Base-by-base conservation (phyloP, 2,888 invertebrate genomes). In the Lamellibrachia satsuma region DNA sequence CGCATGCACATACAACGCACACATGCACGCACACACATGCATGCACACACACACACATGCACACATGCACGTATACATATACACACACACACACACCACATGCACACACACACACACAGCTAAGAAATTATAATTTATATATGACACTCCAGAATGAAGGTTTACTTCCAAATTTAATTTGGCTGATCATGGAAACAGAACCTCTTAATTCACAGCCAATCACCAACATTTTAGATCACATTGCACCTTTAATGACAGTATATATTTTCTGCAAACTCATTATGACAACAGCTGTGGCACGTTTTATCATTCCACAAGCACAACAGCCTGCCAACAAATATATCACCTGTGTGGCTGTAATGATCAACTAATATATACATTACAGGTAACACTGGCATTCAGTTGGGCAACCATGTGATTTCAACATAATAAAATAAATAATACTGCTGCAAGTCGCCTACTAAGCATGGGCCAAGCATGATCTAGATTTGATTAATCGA, bases 371-470 rank as follows among this genome's bases (percentile, higher is more conserved):
- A 75, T 75, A 75, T 75, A 75, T 75, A 75, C 75, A 75, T 75
- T 75, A 75, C 75, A 75, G 75, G 75, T 75, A 75, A 75, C 75
- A 75, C n/a, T 22, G 75, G 75, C 75, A 75, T 75, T 75, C 75
- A 75, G n/a, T 22, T 75, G 75, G 75, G 75, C 75, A 15, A 75
- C 75, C 6, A 4, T 75, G 1, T 75, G 75, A 6, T 11, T 75
- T 22, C 15, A 15, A 22, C 75, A 75, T 75, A 22, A 75, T 75
- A 75, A 75, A 75, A 75, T 75, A 75, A 6, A n/a, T 75, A 22
- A 75, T 75, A 39, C n/a, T 75, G 7, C 15, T n/a, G 75, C 75
- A 75, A 75, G n/a, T n/a, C 22, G 75, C 75, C 15, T 75, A 75
- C 75, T 75, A 75, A 75, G 75, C n/a, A 6, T 22, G 0, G 75